phyloP scores from a whole-genome alignment of 2,888 invertebrate species.

The Matsumyia berberina region DNA sequence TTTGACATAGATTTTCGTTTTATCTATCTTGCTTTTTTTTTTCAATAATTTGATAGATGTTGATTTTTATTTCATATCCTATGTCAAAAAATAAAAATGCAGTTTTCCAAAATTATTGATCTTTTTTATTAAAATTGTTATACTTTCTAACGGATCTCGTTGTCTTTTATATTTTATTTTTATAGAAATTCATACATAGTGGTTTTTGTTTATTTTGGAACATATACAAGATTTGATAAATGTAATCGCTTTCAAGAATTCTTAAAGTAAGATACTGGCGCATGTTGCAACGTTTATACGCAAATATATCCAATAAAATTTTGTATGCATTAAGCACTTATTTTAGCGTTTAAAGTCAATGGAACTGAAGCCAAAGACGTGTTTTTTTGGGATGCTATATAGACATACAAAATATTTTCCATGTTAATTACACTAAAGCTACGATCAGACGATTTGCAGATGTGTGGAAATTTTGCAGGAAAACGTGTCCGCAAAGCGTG shows the following conservation, averaged over 20 bases:
- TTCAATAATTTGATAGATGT: slow-evolving; percentile 19
- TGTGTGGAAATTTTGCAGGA: too few species aligned
- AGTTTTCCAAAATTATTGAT: slow-evolving; percentile 2
- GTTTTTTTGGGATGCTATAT: too few species aligned
- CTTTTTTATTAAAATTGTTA: slow-evolving; percentile 18
- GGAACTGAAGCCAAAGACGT: too few species aligned
- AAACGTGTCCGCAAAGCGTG: too few species aligned
- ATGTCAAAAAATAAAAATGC: slow-evolving; percentile 44
- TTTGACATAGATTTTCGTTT: slow-evolving; percentile 5
- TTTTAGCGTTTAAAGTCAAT: too few species aligned
- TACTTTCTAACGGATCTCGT: slow-evolving; percentile 35
- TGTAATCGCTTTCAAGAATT: slow-evolving; percentile 34
- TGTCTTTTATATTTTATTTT: slow-evolving; percentile 48
- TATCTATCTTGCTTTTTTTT: slow-evolving; percentile 19
- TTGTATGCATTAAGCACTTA: not conserved
- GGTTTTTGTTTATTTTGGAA: slow-evolving; percentile 16
- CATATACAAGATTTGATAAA: slow-evolving; percentile 28
- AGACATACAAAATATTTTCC: too few species aligned
- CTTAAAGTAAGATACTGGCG: not conserved
- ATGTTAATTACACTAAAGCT: too few species aligned
- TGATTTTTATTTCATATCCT: slow-evolving; percentile 31
- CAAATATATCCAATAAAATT: not conserved
- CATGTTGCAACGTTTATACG: not conserved
- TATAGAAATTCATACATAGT: slow-evolving; percentile 26
- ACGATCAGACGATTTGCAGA: too few species aligned